A percentile compares a stretch with the other conserved stretches of the same genome.
Evolutionary conservation across 2,888 invertebrate species (phyloP).

Genomic region (Coenonympha glycerion): DNA sequence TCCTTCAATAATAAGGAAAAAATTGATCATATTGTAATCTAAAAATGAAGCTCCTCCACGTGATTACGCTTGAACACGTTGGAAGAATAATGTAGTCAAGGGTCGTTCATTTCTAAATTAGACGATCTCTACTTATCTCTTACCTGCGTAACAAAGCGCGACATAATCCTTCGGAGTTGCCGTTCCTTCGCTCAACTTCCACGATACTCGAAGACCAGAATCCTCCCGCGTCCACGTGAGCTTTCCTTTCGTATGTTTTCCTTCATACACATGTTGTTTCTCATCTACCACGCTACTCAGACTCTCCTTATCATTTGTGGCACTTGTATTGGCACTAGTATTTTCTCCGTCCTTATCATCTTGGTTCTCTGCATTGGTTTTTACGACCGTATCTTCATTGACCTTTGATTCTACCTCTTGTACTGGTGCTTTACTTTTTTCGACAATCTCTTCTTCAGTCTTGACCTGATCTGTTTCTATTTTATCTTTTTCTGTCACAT

Average conservation of each 20-base stretch:
- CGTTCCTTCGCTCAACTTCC: constrained; percentile 64
- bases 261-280: constrained; percentile 22
- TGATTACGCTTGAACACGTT: too few relatives aligned
- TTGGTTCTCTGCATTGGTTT: neutral
- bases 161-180: constrained; percentile 66
- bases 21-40: too few relatives aligned
- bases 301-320: constrained; percentile 39
- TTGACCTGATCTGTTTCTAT: constrained; percentile 5
- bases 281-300: constrained; percentile 33
- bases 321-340: constrained; percentile 54
- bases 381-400: neutral
- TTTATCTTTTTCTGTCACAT: constrained; percentile 27
- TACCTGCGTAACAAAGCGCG: constrained; percentile 74
- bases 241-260: constrained; percentile 22
- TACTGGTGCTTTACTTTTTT: neutral
- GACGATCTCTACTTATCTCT: constrained; percentile 31
- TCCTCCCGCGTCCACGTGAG: constrained; percentile 58
- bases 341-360: constrained; percentile 20
- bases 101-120: too few relatives aligned
- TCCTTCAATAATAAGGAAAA: too few relatives aligned
- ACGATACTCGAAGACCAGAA: constrained; percentile 56
- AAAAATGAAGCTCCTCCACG: too few relatives aligned
- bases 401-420: constrained; percentile 28
- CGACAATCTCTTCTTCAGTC: neutral
- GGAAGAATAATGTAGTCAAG: too few relatives aligned